Evolutionary conservation across 2,113 vertebrate genomes (phyloP), one percentile per base, ranked within the genome.

Genomic region (Indri indri): DNA sequence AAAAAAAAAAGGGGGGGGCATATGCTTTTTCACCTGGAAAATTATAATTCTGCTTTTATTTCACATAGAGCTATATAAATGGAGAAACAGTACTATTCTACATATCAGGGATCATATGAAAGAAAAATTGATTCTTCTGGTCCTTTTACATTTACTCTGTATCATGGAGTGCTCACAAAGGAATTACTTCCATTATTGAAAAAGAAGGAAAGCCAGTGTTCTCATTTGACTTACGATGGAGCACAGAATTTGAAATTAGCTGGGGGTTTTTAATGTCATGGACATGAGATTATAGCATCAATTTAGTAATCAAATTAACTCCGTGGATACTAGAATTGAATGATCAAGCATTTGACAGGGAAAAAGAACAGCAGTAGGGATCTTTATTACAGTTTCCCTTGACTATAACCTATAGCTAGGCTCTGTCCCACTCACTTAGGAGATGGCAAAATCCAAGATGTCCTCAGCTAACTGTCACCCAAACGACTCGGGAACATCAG

Each of bases 11-110:
- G 68, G 63, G 47, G 68, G 42, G 17, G 25, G 7, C 5, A 18
- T 74, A 68, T n/a, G 52, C 8, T 22, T 92, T 94, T 82, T 96
- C n/a, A 42, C 59, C 37, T 25, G 45, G 65, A 79, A 88, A 90
- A 80, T 83, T 63, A 25, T 42, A 92, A 92, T 96, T 90, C 13
- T 96, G 34, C 52, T 96, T 95, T 97, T 91, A 85, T 95, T 95
- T 92, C 40, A 52, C 4, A 23, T 70, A 70, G 34, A 85, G 32
- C 40, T 42, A 76, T 87, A 70, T 70, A 76, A 91, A 95, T 50
- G 65, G 92, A 91, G 68, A 96, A 85, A 90, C 6, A 90, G 54
- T 8, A 50, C 74, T 65, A 7, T 82, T 96, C 70, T 95, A 45
- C 68, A 80, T 79, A 50, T 88, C 37, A 66, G 45, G 47, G 52